These are phyloP conservation scores for Andrena haemorrhoa DNA, from an alignment of 2,888 invertebrate genomes.

Conservation along the genomic window DNA sequence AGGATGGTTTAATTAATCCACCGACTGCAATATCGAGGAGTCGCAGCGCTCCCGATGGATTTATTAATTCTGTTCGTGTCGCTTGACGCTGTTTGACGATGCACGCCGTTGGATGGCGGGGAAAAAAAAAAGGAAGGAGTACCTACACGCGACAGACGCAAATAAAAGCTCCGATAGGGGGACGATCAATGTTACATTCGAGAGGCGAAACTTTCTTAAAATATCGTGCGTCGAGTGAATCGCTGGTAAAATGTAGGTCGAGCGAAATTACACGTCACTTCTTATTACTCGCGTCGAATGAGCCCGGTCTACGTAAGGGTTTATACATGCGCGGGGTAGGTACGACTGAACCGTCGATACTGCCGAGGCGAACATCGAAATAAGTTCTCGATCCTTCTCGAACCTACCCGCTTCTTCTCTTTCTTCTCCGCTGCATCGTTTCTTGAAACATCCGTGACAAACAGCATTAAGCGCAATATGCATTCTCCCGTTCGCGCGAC, in stretches of 20 bases:
- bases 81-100: constrained; percentile 19
- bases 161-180: constrained; percentile 50
- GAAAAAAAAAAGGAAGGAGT: background rate
- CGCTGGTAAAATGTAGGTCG: constrained; percentile 74
- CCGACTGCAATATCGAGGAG: constrained; percentile 30
- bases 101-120: background rate
- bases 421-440: too few relatives aligned
- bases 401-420: too few relatives aligned
- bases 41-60: constrained; percentile 18
- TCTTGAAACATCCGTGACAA: too few relatives aligned
- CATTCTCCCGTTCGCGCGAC: too few relatives aligned
- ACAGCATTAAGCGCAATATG: too few relatives aligned
- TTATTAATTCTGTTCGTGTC: constrained; percentile 51
- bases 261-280: constrained; percentile 73
- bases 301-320: constrained; percentile 28
- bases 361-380: constrained; percentile 32
- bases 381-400: constrained; percentile 14
- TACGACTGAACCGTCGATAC: constrained; percentile 52
- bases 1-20: constrained; percentile 49
- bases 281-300: constrained; percentile 66
- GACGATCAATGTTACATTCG: constrained; percentile 67
- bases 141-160: constrained; percentile 25
- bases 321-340: constrained; percentile 34
- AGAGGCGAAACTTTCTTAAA: constrained; percentile 59
- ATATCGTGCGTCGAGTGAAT: constrained; percentile 65